A percentile compares a stretch with the other conserved stretches of the same genome.
These are phyloP conservation scores for Pheosia tremula DNA, from an alignment of 2,888 invertebrate species.

Conservation along the genomic window DNA sequence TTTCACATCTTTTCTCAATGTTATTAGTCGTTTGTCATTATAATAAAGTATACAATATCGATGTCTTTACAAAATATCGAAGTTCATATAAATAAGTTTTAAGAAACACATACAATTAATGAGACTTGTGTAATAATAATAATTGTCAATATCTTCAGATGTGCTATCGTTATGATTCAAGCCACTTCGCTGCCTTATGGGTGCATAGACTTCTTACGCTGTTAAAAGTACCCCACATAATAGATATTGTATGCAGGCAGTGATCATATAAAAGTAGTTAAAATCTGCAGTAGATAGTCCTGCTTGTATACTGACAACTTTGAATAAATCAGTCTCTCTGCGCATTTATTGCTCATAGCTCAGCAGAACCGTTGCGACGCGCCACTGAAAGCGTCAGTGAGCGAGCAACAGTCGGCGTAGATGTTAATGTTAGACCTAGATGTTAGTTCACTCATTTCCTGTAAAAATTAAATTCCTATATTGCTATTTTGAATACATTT, in stretches of 20 bases:
- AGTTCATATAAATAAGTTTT: background rate
- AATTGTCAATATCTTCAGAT: too few species aligned
- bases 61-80: background rate
- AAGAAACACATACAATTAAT: too few species aligned
- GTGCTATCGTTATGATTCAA: too few species aligned
- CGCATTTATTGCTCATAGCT: background rate
- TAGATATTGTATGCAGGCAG: too few species aligned
- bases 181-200: too few species aligned
- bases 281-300: too few species aligned
- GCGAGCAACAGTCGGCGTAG: constrained; percentile 12
- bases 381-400: background rate
- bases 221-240: too few species aligned
- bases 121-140: too few species aligned
- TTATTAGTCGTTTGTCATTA: background rate
- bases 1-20: constrained; percentile 9
- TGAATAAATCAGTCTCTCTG: constrained; percentile 1
- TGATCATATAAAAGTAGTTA: too few species aligned
- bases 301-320: background rate
- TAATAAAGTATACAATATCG: background rate
- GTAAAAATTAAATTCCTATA: constrained; percentile 20
- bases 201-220: too few species aligned
- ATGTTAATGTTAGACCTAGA: constrained; percentile 34
- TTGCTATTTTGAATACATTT: too few species aligned
- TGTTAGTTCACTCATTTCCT: constrained; percentile 54
- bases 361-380: background rate